Evolutionary conservation across 2,113 vertebrate species (phyloP), one percentile per base, ranked within the genome.

Genomic region (Kryptolebias marmoratus): DNA sequence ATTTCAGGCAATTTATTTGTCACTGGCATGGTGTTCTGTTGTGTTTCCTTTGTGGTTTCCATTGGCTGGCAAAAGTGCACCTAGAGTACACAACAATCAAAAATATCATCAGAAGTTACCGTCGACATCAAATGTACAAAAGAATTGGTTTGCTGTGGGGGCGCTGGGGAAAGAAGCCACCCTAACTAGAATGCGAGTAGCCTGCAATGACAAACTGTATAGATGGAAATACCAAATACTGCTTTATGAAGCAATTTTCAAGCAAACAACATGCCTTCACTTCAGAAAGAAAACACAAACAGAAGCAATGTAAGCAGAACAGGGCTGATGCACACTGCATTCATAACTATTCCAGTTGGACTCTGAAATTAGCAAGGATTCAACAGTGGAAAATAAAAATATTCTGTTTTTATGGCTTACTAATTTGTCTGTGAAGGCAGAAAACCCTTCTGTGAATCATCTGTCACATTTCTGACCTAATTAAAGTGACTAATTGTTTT

Each of bases 1-100:
- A 83, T 90, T 92, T 84, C 80, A 84, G 72, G 75, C 73, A 82
- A 81, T 88, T 80, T 80, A 85, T 86, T 79, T 89, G 80, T 83
- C 70, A 50, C 69, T 79, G 71, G 83, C 68, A 59, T 44, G 58
- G 64, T 53, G 56, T 73, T 80, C 77, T 66, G 59, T 81, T 73
- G 80, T 72, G 73, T 62, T 74, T 78, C 58, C 22, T 79, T 55
- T 86, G 82, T 79, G 78, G 53, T 78, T 84, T 68, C 64, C 60
- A 58, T 50, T 56, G 77, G 71, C 77, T 78, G 70, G 64, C 44
- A 82, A 75, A 85, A 77, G 61, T 64, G 73, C 73, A 73, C 54
- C 73, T 58, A 59, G 63, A 80, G 80, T 70, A 73, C 73, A 76
- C 68, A 83, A 79, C 75, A 87, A 84, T 85, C 83, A 87, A 55